A percentile compares a stretch with the other conserved stretches of the same genome.
Evolutionary conservation across 2,797 vertebrate species (phyloP).

Genomic region (Phataginus tricuspis): DNA sequence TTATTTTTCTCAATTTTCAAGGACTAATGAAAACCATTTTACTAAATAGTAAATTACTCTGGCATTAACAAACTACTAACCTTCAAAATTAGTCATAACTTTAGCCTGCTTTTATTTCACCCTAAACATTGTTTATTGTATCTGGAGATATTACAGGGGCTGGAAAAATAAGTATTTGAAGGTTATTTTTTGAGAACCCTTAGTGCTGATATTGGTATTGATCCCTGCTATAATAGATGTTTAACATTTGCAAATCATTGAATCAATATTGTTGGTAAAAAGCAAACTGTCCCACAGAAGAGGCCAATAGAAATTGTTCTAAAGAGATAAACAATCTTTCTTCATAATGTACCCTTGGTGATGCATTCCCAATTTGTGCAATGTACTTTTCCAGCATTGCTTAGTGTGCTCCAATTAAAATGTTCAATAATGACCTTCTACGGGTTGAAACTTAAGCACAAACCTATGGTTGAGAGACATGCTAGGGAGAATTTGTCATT

Average conservation of each 20-base stretch:
- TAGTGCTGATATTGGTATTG: neutral
- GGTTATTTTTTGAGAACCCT: neutral
- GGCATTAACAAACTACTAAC: neutral
- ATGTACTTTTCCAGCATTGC: neutral
- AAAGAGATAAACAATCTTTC: neutral
- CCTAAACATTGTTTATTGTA: neutral
- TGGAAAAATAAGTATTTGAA: slow-evolving; percentile 18
- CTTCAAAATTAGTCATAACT: neutral
- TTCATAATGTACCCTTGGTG: neutral
- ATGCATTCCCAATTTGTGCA: neutral
- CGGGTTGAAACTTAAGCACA: neutral
- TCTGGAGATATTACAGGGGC: neutral
- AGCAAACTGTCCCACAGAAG: neutral
- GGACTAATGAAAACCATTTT: neutral
- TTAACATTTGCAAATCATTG: neutral
- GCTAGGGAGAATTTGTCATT: neutral
- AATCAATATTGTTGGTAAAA: neutral
- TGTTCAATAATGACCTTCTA: neutral
- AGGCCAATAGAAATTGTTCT: neutral
- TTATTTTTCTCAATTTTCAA: slow-evolving; percentile 21
- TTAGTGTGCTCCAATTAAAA: neutral
- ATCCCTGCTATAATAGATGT: neutral
- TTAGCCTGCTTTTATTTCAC: neutral
- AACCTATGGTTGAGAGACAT: neutral
- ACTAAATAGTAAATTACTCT: neutral